Conservation (phyloP, 2,113 vertebrate genomes). For the Nannospalax galili region DNA sequence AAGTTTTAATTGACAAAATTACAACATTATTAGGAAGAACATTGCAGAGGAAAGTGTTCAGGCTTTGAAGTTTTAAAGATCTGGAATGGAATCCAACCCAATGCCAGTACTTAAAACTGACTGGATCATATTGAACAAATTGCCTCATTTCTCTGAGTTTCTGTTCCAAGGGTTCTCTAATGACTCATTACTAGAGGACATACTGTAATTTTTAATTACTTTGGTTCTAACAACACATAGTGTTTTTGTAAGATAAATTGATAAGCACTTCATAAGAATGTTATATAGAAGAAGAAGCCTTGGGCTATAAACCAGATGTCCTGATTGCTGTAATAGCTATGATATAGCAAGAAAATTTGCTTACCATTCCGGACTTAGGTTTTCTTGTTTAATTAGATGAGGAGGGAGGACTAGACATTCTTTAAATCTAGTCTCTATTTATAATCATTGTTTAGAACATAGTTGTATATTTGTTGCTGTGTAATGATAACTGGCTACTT, state of each 20-base stretch:
- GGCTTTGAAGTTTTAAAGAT: background rate
- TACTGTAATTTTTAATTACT: background rate
- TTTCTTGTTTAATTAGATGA: background rate
- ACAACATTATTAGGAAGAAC: background rate
- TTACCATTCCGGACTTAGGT: background rate
- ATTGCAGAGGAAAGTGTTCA: background rate
- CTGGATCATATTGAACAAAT: background rate
- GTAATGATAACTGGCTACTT: background rate
- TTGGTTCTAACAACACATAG: background rate
- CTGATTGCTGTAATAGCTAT: background rate
- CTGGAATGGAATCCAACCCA: background rate
- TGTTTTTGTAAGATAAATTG: constrained; percentile 12
- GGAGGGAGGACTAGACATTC: background rate
- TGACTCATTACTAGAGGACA: background rate
- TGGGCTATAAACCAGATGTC: background rate
- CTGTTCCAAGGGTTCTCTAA: background rate
- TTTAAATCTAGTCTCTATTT: background rate
- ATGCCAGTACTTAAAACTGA: background rate
- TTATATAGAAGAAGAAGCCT: background rate
- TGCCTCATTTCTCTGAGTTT: background rate
- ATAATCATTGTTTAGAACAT: background rate
- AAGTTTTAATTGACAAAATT: constrained; percentile 21
- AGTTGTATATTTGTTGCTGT: background rate
- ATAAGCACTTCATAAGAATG: background rate
- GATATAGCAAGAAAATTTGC: background rate